phyloP scores from a whole-genome alignment of 2,797 vertebrate species.

The Huso huso region DNA sequence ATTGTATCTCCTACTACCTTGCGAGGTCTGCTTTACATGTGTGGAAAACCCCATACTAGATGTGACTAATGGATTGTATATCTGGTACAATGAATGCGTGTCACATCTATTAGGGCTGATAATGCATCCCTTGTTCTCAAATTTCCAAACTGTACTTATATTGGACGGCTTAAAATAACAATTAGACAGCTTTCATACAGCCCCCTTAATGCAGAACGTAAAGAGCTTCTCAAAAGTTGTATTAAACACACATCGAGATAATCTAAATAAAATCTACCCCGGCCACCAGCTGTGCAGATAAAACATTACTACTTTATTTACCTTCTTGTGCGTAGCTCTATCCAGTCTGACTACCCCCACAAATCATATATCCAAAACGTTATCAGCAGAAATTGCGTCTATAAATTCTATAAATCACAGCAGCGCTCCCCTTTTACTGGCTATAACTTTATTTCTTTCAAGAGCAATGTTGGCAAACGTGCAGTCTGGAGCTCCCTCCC shows the following conservation, averaged over 20 bases:
- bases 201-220: too few relatives aligned
- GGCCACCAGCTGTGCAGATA: too few relatives aligned
- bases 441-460: slow-evolving; percentile 50
- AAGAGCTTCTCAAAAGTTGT: too few relatives aligned
- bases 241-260: too few relatives aligned
- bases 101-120: slow-evolving; percentile 8
- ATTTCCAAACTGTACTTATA: neutral
- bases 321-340: neutral
- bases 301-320: neutral
- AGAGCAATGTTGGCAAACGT: slow-evolving; percentile 28
- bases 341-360: neutral
- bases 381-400: neutral
- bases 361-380: neutral
- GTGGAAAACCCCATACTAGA: slow-evolving; percentile 34
- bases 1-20: slow-evolving; percentile 31
- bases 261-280: too few relatives aligned
- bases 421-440: slow-evolving; percentile 37
- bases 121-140: slow-evolving; percentile 5
- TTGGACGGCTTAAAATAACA: too few relatives aligned
- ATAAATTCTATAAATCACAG: slow-evolving; percentile 28
- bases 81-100: slow-evolving; percentile 13
- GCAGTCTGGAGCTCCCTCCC: slow-evolving; percentile 28
- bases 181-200: too few relatives aligned
- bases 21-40: slow-evolving; percentile 46
- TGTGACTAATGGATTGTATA: slow-evolving; percentile 25